These are phyloP conservation scores for Cheilosia vulpina DNA, from an alignment of 2,888 invertebrate genomes.

Conservation along the genomic window DNA sequence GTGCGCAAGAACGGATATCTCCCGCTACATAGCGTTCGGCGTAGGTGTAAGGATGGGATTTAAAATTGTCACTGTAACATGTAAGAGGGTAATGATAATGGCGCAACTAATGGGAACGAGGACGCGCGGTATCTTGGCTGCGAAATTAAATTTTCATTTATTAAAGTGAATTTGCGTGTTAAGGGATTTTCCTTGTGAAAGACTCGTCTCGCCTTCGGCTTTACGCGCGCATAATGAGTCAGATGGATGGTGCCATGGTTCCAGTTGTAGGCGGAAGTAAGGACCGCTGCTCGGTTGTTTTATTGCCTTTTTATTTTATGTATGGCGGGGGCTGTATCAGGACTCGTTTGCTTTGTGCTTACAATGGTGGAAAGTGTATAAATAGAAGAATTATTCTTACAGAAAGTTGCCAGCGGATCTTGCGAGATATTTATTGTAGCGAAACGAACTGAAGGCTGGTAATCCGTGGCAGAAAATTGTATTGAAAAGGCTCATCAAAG, in stretches of 20 bases:
- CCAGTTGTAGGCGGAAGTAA: neutral
- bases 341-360: neutral
- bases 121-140: conserved; percentile 5
- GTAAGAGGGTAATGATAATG: conserved; percentile 72
- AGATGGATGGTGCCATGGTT: conserved; percentile 20
- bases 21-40: neutral
- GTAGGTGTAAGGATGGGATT: conserved; percentile 66
- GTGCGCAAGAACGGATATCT: neutral
- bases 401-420: neutral
- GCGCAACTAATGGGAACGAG: conserved; percentile 63
- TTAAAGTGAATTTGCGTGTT: conserved; percentile 74
- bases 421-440: no score
- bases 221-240: conserved; percentile 31
- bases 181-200: conserved; percentile 58
- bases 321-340: no score
- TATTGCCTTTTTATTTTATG: no score
- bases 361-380: neutral
- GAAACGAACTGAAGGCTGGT: no score
- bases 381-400: neutral
- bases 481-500: no score
- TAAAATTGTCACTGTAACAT: conserved; percentile 68
- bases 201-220: conserved; percentile 58
- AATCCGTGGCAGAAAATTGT: no score
- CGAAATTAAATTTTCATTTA: conserved; percentile 72
- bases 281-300: neutral